Evolutionary conservation across 2,113 vertebrate species (phyloP).

Genomic region (Pedionomus torquatus): DNA sequence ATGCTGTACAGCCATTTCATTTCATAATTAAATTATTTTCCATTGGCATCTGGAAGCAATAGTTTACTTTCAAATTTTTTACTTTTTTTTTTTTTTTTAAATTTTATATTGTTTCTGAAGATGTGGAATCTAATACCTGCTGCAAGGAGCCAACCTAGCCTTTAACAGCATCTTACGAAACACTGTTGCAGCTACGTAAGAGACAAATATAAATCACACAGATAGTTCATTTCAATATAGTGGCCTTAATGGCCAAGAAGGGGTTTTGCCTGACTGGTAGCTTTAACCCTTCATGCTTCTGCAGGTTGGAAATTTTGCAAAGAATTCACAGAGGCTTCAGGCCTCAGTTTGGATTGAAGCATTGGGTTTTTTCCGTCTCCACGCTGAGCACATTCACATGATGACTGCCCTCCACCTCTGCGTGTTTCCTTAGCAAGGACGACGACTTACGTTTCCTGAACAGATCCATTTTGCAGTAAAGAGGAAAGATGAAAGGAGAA

Average conservation of each 20-base stretch:
- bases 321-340: not conserved
- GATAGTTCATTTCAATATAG: not conserved
- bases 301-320: not conserved
- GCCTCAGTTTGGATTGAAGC: not conserved
- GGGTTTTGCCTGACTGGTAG: not conserved
- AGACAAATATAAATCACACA: not conserved
- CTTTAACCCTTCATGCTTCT: not conserved
- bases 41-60: not conserved
- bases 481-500: not conserved
- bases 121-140: rapidly evolving
- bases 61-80: not conserved
- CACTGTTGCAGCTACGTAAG: not conserved
- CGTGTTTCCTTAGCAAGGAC: not conserved
- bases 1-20: not conserved
- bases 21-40: conserved; percentile 58
- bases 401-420: not conserved
- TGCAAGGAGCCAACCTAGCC: not conserved
- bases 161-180: not conserved
- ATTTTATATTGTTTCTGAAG: not conserved
- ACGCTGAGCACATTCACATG: not conserved
- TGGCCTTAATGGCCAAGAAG: not conserved
- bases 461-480: not conserved
- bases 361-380: not conserved
- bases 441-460: not conserved
- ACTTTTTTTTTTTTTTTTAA: not conserved